These are phyloP conservation scores for Tupaia chinensis DNA, from an alignment of 2,113 vertebrate species.

Conservation along the genomic window DNA sequence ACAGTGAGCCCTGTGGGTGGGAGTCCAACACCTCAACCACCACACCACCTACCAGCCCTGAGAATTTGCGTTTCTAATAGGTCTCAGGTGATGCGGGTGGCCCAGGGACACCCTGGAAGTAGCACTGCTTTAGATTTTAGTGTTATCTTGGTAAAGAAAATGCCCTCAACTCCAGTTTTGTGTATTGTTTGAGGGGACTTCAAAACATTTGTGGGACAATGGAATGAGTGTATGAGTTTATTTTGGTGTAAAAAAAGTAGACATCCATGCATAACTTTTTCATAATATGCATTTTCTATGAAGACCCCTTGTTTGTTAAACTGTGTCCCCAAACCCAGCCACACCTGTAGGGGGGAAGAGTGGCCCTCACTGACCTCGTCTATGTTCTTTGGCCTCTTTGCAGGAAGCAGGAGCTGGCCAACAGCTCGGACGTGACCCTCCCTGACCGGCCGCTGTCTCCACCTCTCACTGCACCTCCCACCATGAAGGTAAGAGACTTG, in stretches of 20 bases:
- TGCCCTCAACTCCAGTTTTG: neutral
- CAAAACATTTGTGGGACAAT: too few species aligned
- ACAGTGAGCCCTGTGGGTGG: too few species aligned
- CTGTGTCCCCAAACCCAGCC: neutral
- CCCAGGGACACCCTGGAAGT: neutral
- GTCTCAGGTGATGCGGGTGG: neutral
- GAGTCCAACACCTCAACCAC: too few species aligned
- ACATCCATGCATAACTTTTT: too few species aligned
- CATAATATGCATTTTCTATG: too few species aligned
- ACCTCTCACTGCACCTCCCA: conserved; percentile 94
- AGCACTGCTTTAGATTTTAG: neutral
- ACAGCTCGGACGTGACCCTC: conserved; percentile 89
- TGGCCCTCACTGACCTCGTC: conserved; percentile 37
- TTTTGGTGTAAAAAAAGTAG: too few species aligned
- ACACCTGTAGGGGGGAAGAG: neutral
- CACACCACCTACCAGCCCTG: too few species aligned
- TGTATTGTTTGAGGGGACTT: too few species aligned
- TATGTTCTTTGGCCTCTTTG: conserved; percentile 71
- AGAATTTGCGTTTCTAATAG: neutral
- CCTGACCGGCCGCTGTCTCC: conserved; percentile 95
- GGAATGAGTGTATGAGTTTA: too few species aligned
- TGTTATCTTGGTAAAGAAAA: neutral
- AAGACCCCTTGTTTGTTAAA: too few species aligned
- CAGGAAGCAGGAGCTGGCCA: conserved; percentile 98
- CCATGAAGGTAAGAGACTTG: conserved; percentile 93